Conservation (phyloP, 2,888 invertebrate species). For the Papilio gigon region DNA sequence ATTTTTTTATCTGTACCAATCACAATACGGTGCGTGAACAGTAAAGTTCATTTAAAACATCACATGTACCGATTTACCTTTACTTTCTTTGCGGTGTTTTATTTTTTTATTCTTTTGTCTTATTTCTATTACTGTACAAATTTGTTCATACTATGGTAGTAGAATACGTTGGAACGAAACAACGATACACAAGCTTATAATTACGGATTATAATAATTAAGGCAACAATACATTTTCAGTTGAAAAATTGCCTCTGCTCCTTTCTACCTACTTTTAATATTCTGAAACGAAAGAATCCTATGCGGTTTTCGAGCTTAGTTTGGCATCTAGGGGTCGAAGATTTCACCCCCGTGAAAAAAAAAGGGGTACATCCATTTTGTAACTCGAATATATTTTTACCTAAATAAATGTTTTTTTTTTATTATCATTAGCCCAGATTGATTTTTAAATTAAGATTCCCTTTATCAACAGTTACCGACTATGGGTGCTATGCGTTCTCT, state of each 20-base stretch:
- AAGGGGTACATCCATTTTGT: too few relatives aligned
- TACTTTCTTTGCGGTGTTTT: conserved; percentile 51
- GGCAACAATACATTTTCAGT: not conserved
- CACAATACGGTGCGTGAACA: conserved; percentile 19
- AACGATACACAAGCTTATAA: not conserved
- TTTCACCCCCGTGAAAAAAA: too few relatives aligned
- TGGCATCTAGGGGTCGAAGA: too few relatives aligned
- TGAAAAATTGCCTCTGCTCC: not conserved
- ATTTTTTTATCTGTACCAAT: conserved; percentile 21
- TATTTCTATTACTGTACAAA: not conserved
- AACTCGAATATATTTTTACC: too few relatives aligned
- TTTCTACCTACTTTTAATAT: too few relatives aligned
- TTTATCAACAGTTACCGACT: too few relatives aligned
- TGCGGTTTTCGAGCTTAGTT: too few relatives aligned
- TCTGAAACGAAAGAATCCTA: too few relatives aligned
- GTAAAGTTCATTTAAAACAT: conserved; percentile 45
- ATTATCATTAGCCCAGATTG: too few relatives aligned
- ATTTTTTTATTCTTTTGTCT: conserved; percentile 12
- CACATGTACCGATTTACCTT: conserved; percentile 54
- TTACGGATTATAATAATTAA: not conserved
- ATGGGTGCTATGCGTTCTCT: too few relatives aligned
- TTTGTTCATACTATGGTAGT: not conserved
- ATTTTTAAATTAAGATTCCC: too few relatives aligned
- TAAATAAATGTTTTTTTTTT: too few relatives aligned
- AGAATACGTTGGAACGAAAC: not conserved